A percentile compares a stretch with the other conserved stretches of the same genome.
phyloP scores from a whole-genome alignment of 2,113 vertebrate species.

The Pagrus major region DNA sequence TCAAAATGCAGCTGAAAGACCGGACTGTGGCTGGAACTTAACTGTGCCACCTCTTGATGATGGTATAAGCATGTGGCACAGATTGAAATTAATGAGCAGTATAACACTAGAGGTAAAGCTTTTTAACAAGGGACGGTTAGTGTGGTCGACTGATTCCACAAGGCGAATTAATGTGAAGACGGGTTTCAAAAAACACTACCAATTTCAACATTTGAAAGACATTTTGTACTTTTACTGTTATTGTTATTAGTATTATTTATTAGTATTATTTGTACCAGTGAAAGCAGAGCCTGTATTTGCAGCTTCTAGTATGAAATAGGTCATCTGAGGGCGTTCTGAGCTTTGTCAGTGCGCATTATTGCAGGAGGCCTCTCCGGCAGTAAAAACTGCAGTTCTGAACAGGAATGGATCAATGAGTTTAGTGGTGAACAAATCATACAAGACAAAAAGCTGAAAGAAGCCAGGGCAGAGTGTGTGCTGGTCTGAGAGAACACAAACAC shows the following conservation, averaged over 20 bases:
- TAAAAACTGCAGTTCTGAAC: slow-evolving; percentile 68
- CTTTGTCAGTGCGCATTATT: background rate
- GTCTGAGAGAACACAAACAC: slow-evolving; percentile 60
- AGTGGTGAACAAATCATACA: slow-evolving; percentile 76
- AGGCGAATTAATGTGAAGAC: background rate
- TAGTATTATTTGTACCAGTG: background rate
- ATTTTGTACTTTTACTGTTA: background rate
- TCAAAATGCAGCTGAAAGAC: too few relatives aligned
- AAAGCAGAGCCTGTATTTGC: background rate
- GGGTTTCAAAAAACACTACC: background rate
- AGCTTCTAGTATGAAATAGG: background rate
- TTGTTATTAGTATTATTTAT: too few relatives aligned
- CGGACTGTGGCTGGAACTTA: background rate
- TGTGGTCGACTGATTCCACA: background rate
- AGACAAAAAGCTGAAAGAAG: slow-evolving; percentile 70
- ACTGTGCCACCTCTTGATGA: background rate
- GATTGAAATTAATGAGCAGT: background rate
- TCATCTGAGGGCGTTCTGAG: background rate
- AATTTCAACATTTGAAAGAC: too few relatives aligned
- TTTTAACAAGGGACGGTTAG: background rate
- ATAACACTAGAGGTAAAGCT: background rate
- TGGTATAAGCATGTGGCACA: background rate
- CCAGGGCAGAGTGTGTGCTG: slow-evolving; percentile 24
- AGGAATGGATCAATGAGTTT: slow-evolving; percentile 77
- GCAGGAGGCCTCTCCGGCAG: slow-evolving; percentile 29